Evolutionary conservation across 2,888 invertebrate species (phyloP).

Genomic region (Cloeon dipterum): DNA sequence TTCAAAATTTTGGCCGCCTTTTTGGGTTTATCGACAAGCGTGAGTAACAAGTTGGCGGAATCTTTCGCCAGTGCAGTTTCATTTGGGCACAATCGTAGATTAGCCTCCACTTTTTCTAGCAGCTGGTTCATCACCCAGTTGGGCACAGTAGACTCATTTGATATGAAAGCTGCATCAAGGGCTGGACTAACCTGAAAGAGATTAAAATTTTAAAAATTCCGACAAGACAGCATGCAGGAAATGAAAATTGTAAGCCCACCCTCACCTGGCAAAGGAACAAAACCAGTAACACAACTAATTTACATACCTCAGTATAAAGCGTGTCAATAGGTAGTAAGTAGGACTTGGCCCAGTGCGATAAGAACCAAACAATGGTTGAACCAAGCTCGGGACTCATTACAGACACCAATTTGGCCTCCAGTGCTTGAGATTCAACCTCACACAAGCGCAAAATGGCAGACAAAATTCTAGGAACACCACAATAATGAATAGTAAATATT

Average conservation of each 20-base stretch:
- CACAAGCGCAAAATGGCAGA: slow-evolving; percentile 48
- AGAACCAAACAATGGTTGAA: slow-evolving; percentile 52
- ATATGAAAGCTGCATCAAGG: slow-evolving; percentile 35
- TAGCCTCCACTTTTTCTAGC: slow-evolving; percentile 35
- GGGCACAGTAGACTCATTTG: slow-evolving; percentile 8
- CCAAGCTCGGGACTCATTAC: slow-evolving; percentile 60
- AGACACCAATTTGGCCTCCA: slow-evolving; percentile 37
- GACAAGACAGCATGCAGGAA: no score
- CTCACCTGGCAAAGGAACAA: slow-evolving; percentile 25
- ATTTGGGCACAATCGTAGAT: slow-evolving; percentile 32
- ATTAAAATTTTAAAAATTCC: no score
- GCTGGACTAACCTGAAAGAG: slow-evolving; percentile 30
- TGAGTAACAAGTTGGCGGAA: slow-evolving; percentile 32
- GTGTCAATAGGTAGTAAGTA: slow-evolving; percentile 35
- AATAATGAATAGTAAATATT: background rate
- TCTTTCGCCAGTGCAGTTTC: slow-evolving; percentile 36
- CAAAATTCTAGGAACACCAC: slow-evolving; percentile 26
- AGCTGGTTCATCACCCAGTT: slow-evolving; percentile 36
- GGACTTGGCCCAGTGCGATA: slow-evolving; percentile 49
- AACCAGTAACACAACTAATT: background rate
- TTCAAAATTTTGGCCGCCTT: slow-evolving; percentile 11
- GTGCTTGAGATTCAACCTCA: slow-evolving; percentile 47
- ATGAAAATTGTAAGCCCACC: slow-evolving; percentile 30
- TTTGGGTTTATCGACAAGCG: slow-evolving; percentile 23
- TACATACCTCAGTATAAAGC: slow-evolving; percentile 22